Percentiles rank a stretch among this genome's conserved stretches.
phyloP scores from a whole-genome alignment of 2,113 vertebrate species.

The Pluvialis apricaria region DNA sequence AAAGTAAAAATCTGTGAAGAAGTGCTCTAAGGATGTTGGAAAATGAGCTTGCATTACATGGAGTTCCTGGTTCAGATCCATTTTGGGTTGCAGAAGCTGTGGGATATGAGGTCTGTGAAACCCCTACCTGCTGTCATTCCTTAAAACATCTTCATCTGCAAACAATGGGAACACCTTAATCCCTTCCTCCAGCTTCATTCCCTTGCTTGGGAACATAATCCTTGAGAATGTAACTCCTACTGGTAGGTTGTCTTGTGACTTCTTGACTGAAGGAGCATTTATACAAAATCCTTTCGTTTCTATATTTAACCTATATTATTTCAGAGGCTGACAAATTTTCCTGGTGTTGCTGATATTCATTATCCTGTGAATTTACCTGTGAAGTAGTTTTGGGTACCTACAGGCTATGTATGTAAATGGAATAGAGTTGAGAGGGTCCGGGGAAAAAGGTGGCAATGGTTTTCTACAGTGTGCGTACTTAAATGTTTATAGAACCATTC shows the following conservation, averaged over 20 bases:
- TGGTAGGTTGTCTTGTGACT: background rate
- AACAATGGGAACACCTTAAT: background rate
- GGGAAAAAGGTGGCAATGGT: background rate
- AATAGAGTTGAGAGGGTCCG: background rate
- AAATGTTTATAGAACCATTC: background rate
- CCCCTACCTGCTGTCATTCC: background rate
- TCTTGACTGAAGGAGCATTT: background rate
- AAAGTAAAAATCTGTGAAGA: background rate
- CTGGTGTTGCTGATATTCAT: background rate
- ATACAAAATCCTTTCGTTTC: background rate
- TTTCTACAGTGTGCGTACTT: background rate
- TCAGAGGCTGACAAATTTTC: background rate
- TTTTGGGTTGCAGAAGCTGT: background rate
- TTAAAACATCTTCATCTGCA: background rate
- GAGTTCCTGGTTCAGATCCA: background rate
- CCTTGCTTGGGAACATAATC: background rate
- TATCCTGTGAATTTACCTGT: background rate
- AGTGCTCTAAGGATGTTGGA: background rate
- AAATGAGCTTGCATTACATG: background rate
- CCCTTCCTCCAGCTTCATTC: background rate
- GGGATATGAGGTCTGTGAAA: background rate
- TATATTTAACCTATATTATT: background rate
- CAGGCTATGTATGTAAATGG: background rate
- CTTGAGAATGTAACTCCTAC: background rate
- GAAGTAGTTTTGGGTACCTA: background rate